A percentile compares a stretch with the other conserved stretches of the same genome.
Evolutionary conservation across 2,888 invertebrate species (phyloP).

Genomic region (Dynastes tityus): DNA sequence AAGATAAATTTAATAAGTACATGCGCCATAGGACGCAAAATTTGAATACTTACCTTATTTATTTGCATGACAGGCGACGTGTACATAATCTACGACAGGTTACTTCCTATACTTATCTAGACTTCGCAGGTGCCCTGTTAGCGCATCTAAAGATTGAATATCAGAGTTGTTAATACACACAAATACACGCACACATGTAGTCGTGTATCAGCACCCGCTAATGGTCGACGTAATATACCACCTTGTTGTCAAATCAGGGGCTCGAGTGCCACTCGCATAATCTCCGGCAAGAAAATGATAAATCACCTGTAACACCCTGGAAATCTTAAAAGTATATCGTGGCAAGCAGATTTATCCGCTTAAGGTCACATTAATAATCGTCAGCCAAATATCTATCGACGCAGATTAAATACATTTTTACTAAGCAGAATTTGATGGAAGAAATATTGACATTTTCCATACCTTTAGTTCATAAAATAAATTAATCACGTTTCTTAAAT

Average conservation of each 20-base stretch:
- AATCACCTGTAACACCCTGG: slow-evolving; percentile 16
- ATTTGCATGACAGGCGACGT: too few relatives aligned
- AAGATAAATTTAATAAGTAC: too few relatives aligned
- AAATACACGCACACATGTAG: background rate
- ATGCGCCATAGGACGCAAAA: too few relatives aligned
- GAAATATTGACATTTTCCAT: too few relatives aligned
- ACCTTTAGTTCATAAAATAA: too few relatives aligned
- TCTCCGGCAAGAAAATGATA: slow-evolving; percentile 34
- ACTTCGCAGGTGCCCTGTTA: too few relatives aligned
- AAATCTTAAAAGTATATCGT: slow-evolving; percentile 10
- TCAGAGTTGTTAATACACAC: too few relatives aligned
- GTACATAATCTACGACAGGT: too few relatives aligned
- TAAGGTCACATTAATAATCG: slow-evolving; percentile 15
- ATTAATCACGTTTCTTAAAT: too few relatives aligned
- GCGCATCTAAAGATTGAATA: too few relatives aligned
- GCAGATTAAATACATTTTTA: background rate
- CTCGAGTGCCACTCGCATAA: slow-evolving; percentile 20
- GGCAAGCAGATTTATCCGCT: background rate
- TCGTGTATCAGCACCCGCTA: background rate
- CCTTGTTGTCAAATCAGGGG: slow-evolving; percentile 5
- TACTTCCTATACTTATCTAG: too few relatives aligned
- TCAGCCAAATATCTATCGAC: slow-evolving; percentile 1
- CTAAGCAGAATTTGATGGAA: background rate
- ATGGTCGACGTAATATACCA: slow-evolving; percentile 2
- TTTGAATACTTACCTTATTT: too few relatives aligned